Conservation (phyloP, 2,797 vertebrate genomes). For the Emydoidea blandingii region DNA sequence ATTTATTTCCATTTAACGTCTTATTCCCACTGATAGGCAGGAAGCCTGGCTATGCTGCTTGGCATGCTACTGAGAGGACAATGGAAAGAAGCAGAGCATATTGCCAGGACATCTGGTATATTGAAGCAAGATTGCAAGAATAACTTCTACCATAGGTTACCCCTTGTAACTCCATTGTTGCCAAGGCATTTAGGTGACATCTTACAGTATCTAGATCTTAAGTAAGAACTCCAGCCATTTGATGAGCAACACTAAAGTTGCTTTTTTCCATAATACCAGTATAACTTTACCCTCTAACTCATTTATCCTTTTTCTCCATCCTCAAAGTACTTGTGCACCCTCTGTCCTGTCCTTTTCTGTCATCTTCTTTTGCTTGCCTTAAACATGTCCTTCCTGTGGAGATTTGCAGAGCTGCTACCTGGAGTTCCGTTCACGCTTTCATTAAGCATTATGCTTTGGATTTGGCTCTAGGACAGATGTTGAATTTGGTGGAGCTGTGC, state of each 20-base stretch:
- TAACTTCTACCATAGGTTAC: neutral
- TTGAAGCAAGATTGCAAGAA: neutral
- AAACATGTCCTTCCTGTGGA: neutral
- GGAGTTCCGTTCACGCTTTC: neutral
- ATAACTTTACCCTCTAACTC: neutral
- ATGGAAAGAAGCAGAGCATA: neutral
- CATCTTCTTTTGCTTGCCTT: neutral
- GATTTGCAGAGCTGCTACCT: neutral
- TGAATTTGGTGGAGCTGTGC: neutral
- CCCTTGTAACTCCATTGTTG: neutral
- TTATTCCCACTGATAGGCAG: neutral
- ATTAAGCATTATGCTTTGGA: neutral
- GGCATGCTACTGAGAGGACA: neutral
- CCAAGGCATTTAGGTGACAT: neutral
- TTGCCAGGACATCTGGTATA: neutral
- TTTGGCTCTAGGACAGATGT: neutral
- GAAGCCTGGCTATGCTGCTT: neutral
- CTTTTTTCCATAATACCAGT: neutral
- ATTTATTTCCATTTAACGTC: neutral
- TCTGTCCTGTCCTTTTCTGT: neutral
- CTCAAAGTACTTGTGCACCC: fast-evolving
- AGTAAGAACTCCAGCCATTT: fast-evolving
- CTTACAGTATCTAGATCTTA: neutral
- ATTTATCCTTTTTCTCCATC: neutral
- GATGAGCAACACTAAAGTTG: neutral